phyloP scores from a whole-genome alignment of 2,113 vertebrate genomes.

The Muscicapa adusta region DNA sequence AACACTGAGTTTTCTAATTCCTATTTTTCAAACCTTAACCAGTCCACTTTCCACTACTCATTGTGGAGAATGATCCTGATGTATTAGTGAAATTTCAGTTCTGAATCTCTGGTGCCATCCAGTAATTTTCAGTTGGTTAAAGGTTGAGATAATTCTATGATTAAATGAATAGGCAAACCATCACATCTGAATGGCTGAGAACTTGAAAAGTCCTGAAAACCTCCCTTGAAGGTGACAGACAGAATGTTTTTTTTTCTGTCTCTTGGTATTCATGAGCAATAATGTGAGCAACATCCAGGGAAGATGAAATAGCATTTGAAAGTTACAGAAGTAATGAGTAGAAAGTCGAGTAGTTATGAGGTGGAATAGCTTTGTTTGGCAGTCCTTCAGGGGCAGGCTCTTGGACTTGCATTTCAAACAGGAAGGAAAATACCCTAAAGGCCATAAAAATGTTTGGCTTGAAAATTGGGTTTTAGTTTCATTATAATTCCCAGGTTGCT shows the following conservation, averaged over 20 bases:
- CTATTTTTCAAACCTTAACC: neutral
- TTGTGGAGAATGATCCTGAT: neutral
- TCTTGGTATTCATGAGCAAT: neutral
- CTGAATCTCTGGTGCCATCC: neutral
- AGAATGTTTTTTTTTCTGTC: neutral
- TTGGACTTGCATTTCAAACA: constrained; percentile 2
- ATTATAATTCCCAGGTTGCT: neutral
- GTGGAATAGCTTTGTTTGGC: constrained; percentile 15
- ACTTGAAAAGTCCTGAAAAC: neutral
- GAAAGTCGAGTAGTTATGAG: neutral
- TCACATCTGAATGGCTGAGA: neutral
- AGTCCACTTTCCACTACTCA: neutral
- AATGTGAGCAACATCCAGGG: neutral
- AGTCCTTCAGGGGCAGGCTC: neutral
- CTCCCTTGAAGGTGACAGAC: neutral
- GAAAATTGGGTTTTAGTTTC: neutral
- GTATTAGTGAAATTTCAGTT: neutral
- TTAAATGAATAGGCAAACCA: neutral
- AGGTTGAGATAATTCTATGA: neutral
- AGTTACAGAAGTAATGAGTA: neutral
- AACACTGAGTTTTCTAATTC: neutral
- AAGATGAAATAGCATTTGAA: neutral
- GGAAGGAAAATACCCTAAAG: neutral
- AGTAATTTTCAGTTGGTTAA: neutral
- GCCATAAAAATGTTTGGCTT: neutral